These are phyloP conservation scores for Trichogramma evanescens DNA, from an alignment of 2,888 invertebrate genomes.

Conservation along the genomic window DNA sequence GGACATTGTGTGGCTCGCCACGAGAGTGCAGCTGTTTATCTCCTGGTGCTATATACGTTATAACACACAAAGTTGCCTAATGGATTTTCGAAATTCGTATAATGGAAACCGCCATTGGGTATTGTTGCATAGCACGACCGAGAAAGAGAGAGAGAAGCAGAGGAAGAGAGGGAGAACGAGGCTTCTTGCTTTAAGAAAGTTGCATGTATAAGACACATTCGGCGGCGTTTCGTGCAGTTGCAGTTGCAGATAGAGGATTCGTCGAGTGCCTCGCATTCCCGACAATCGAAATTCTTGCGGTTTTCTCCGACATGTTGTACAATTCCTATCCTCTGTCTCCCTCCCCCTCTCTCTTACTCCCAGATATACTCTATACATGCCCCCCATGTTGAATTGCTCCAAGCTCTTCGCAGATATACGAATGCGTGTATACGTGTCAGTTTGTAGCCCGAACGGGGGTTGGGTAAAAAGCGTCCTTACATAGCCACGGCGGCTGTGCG, in stretches of 20 bases:
- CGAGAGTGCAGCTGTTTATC: background rate
- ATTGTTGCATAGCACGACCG: background rate
- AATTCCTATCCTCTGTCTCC: too few species aligned
- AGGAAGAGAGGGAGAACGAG: background rate
- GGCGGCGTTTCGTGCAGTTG: background rate
- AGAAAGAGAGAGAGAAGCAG: slow-evolving; percentile 1
- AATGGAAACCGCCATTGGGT: background rate
- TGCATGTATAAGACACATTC: slow-evolving; percentile 19
- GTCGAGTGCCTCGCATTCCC: slow-evolving; percentile 8
- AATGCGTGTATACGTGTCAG: too few species aligned
- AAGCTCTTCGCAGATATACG: too few species aligned
- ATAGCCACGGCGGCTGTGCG: too few species aligned
- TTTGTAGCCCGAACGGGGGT: too few species aligned
- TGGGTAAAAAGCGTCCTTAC: too few species aligned
- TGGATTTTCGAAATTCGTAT: slow-evolving; percentile 16
- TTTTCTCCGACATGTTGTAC: slow-evolving; percentile 2
- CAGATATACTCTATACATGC: too few species aligned
- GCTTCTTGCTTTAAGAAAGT: slow-evolving; percentile 13
- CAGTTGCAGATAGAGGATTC: slow-evolving; percentile 12
- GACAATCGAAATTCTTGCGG: slow-evolving; percentile 12
- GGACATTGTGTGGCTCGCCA: too few species aligned
- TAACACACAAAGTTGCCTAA: background rate
- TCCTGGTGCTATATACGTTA: too few species aligned
- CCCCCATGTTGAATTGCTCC: too few species aligned
- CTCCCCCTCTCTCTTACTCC: too few species aligned